Base-by-base conservation (phyloP, 2,113 vertebrate species). In the Perca flavescens region DNA sequence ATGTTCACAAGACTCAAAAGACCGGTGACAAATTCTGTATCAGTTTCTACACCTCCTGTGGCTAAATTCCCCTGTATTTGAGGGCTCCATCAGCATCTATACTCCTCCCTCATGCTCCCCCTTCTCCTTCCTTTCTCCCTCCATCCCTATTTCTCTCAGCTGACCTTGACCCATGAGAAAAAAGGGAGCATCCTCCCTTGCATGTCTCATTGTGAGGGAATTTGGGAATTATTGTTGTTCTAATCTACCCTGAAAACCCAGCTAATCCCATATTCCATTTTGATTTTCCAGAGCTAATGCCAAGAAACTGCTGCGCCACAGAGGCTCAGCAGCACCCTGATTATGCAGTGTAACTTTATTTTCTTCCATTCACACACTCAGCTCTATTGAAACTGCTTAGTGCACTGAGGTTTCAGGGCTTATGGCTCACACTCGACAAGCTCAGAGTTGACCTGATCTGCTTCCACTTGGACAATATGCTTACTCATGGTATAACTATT, bases 181-280 rank as follows among this genome's bases (percentile, higher is more conserved):
- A 71, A 47, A 10, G 21, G 53, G 40, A 54, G 40, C 52, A 12
- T 58, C 56, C 34, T 78, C 40, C 3, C 31, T 74, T 71, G 43
- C 3, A 8, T 54, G 36, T 63, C 63, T 80, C 49, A 77, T 85
- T 88, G 77, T 83, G 25, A 83, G 36, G 73, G 86, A 85, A 65
- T 89, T 82, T 83, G 63, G 82, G 87, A 77, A 86, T 90, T 81
- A 78, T 78, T 86, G 74, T 74, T 60, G 36, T 54, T 81, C 80
- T 89, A 90, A 92, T 91, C 87, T 82, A 83, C 77, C 84, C 84
- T 79, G 84, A 83, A 80, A 92, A 76, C 28, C 74, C 34, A 0
- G 21, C 47, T 85, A 92, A 93, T 90, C 88, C 87, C 82, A 64
- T 84, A 62, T 82, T 80, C 84, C 86, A 85, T 83, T 84, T 87